A percentile compares a stretch with the other conserved stretches of the same genome.
phyloP scores from a whole-genome alignment of 1,140 invertebrate genomes.

The Drosophila eugracilis region DNA sequence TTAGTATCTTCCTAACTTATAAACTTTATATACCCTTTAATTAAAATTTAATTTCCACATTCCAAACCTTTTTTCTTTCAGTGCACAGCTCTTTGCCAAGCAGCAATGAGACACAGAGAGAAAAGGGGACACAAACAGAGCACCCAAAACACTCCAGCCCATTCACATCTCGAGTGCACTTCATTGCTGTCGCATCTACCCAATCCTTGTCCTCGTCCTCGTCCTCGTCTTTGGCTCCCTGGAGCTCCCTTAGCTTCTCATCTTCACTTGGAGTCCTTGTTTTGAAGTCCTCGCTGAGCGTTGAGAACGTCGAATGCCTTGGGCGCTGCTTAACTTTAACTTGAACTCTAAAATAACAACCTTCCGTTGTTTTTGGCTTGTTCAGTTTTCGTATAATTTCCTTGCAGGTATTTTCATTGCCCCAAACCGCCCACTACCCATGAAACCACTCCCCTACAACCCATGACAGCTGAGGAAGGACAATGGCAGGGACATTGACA shows the following conservation, averaged over 20 bases:
- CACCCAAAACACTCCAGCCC: conserved; percentile 39
- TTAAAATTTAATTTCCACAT: too few relatives aligned
- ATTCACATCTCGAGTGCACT: conserved; percentile 73
- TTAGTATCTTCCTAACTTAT: too few relatives aligned
- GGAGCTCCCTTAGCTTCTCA: too few relatives aligned
- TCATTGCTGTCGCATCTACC: conserved; percentile 70
- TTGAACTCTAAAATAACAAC: conserved; percentile 82
- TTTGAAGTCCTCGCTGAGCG: conserved; percentile 34
- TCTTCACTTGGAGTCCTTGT: conserved; percentile 20
- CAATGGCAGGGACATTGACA: conserved; percentile 50
- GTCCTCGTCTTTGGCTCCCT: neutral
- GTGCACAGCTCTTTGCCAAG: neutral
- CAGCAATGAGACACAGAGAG: conserved; percentile 30
- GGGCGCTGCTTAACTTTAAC: conserved; percentile 81
- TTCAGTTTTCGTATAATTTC: conserved; percentile 80
- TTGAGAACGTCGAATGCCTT: conserved; percentile 48
- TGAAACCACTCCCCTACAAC: neutral
- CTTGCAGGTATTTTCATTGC: conserved; percentile 79
- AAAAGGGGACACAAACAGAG: conserved; percentile 37
- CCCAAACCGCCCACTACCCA: conserved; percentile 12
- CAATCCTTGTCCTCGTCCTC: conserved; percentile 20
- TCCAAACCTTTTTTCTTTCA: neutral
- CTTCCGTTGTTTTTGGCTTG: conserved; percentile 75
- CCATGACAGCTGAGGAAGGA: conserved; percentile 27
- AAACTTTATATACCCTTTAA: too few relatives aligned